Evolutionary conservation across 37 sponge, comb jelly and placozoan species (phyloP), one percentile per base, ranked within the genome.

Genomic region (Beroe forskalii): DNA sequence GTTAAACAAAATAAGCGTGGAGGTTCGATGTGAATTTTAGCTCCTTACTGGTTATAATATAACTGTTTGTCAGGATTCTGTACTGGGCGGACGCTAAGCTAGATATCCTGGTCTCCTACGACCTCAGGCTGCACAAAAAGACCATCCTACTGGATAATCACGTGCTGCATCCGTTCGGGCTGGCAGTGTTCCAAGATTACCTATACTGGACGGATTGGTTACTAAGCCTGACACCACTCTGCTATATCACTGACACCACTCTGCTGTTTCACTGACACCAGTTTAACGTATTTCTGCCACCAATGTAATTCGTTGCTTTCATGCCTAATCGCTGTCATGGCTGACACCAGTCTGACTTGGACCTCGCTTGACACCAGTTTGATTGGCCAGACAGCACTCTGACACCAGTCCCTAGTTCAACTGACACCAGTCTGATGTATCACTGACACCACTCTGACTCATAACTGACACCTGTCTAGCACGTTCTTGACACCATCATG

Each of bases 1-100:
- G n/a, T n/a, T n/a, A n/a, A n/a, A n/a, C n/a, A n/a, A n/a, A n/a
- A n/a, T n/a, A n/a, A n/a, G n/a, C n/a, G n/a, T n/a, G n/a, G n/a
- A n/a, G n/a, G n/a, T n/a, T n/a, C n/a, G n/a, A n/a, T n/a, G n/a
- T n/a, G n/a, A n/a, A n/a, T n/a, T n/a, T n/a, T n/a, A n/a, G n/a
- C n/a, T n/a, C n/a, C n/a, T n/a, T n/a, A n/a, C n/a, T n/a, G n/a
- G n/a, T n/a, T n/a, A n/a, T n/a, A n/a, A n/a, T n/a, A n/a, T n/a
- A n/a, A n/a, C 60, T 55, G 60, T 55, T 55, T 55, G 14, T 17
- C 55, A 80, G 86, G 35, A 80, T 80, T 41, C 55, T 80, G 27
- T 80, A 80, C 55, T 80, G 86, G 86, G 86, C 86, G 3, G 86
- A 80, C 42, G 86, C 86, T n/a, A 41, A 44, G 55, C 8, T 44